Base-by-base conservation (phyloP, 1,140 invertebrate species). In the Drosophila ercepeae region DNA sequence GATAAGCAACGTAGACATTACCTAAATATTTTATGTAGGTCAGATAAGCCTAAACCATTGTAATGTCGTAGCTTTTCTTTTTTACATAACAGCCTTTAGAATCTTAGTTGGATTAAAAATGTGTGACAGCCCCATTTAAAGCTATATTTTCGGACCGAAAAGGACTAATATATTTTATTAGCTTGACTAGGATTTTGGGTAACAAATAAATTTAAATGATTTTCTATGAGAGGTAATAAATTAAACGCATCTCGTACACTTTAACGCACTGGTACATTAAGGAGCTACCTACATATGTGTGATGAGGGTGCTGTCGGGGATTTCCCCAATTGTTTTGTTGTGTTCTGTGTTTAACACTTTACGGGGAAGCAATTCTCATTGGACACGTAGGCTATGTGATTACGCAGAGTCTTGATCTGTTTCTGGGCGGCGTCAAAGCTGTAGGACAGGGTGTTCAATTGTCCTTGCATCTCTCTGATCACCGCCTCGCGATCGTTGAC, bases 401-500 rank as follows among this genome's bases (percentile, higher is more conserved):
- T 90, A 53, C 89, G 88, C 1, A 91, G 34, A 1, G 89, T 90
- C 54, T 89, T 91, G 51, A 91, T 91, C 71, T 91, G 90, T 16
- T 90, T 91, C 57, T 91, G 90, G 41, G 90, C 90, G 1, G 82
- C 83, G 77, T 91, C 90, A 54, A 91, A 91, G 54, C 86, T 91
- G 34, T 83, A 90, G 7, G 90, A 90, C 16, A 91, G 51, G 0
- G 77, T 82, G 36, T 89, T 90, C 19, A 91, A 54, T 53, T 91
- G 90, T 4, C 81, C 75, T 55, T 91, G 89, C 86, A 91, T 90
- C 48, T 91, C 84, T 0, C 88, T 75, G 14, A 91, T 91, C 76
- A 94, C 93, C 39, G 94, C 93, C 67, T 95, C 94, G 60, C 93
- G 92, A 71, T 95, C 94, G 67, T 93, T 94, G 49, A 95, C 93